Conservation (phyloP, 1,140 invertebrate genomes). For the Oncopodura yosiiana region DNA sequence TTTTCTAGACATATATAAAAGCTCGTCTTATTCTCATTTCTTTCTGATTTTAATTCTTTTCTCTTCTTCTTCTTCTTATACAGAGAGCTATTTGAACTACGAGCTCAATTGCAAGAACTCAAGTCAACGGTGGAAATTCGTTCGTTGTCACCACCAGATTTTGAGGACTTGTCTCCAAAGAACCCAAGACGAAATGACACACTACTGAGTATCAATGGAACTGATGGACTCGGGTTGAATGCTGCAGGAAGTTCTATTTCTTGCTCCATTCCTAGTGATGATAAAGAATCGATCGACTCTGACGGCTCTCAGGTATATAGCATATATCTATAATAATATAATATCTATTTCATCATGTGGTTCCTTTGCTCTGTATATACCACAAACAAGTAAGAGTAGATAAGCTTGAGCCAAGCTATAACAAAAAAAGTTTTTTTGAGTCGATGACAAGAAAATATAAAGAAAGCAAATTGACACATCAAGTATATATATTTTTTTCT, state of each 20-base stretch:
- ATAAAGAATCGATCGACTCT: slow-evolving; percentile 35
- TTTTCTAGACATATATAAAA: too few species aligned
- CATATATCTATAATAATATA: neutral
- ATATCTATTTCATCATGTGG: neutral
- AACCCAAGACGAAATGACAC: slow-evolving; percentile 29
- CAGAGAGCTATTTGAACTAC: slow-evolving; percentile 34
- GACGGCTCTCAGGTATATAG: slow-evolving; percentile 30
- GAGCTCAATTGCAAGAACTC: slow-evolving; percentile 32
- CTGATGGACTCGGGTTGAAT: slow-evolving; percentile 16
- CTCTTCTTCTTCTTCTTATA: too few species aligned
- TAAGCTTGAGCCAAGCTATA: neutral
- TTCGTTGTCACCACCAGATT: slow-evolving; percentile 19
- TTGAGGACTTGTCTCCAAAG: slow-evolving; percentile 28
- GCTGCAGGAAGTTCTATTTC: slow-evolving; percentile 27
- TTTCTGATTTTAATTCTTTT: too few species aligned
- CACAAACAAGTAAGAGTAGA: neutral
- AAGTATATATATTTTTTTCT: too few species aligned
- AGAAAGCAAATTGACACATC: too few species aligned
- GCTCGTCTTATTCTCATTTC: too few species aligned
- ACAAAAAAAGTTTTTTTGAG: too few species aligned
- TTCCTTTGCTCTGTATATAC: neutral
- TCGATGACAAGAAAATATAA: too few species aligned
- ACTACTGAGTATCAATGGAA: slow-evolving; percentile 33
- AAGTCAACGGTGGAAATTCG: slow-evolving; percentile 33
- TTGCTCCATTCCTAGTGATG: slow-evolving; percentile 35